Base-by-base conservation (phyloP, 2,797 vertebrate species). In the Eleutherodactylus coqui region DNA sequence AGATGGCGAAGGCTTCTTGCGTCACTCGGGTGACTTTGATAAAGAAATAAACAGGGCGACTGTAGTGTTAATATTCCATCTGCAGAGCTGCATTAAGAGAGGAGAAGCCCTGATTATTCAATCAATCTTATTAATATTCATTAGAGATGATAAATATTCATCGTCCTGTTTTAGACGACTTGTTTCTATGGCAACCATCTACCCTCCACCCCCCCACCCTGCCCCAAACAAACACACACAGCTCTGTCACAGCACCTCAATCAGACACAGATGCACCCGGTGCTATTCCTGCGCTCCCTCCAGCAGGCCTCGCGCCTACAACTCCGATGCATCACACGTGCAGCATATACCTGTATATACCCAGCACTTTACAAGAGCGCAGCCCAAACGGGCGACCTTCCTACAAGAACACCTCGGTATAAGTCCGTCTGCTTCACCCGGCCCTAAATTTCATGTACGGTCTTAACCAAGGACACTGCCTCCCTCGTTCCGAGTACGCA, bases 81-180 rank as follows among this genome's bases (percentile, higher is more conserved):
- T 87, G 86, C 86, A 87, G 86, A 75, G 86, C 86, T 75, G 75
- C 58, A 45, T 87, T 87, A 87, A 76, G 67, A 87, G 86, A 58
- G 69, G 70, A 87, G 86, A 87, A 87, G 69, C 76, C 86, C 86
- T 84, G 86, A 87, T 87, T 87, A 87, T 87, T 87, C 86, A 87
- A 87, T 87, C 86, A 87, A 87, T 87, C 86, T 87, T 87, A 87
- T 87, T 87, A 87, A 87, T 87, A 87, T 87, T 87, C 86, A 87
- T 87, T 87, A 87, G 86, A 84, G 82, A 78, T 87, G 86, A 87
- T 87, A 87, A 87, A 87, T 87, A 87, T 87, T 87, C 86, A 87
- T 87, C 82, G 77, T 80, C 77, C 86, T 87, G 82, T 87, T 87
- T 87, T 84, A 87, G 86, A 84, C 82, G 82, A 87, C 86, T 70